Evolutionary conservation across 1,140 invertebrate species (phyloP).

Genomic region (Achatina immaculata): DNA sequence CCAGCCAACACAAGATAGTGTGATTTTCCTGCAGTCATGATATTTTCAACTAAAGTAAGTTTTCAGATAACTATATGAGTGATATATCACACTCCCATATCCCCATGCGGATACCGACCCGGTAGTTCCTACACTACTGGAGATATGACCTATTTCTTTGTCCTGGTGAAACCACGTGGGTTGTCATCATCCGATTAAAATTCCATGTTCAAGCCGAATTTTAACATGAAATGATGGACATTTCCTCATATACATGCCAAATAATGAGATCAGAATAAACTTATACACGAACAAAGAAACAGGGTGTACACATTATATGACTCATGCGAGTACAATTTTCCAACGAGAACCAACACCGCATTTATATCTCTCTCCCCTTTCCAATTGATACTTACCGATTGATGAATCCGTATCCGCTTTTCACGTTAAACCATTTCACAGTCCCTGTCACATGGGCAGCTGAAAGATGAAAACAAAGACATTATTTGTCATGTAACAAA

Average conservation of each 20-base stretch:
- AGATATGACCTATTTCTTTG: neutral
- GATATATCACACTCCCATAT: neutral
- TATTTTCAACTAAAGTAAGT: too few relatives aligned
- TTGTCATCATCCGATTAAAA: too few relatives aligned
- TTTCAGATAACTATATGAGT: too few relatives aligned
- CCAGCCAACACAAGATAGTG: too few relatives aligned
- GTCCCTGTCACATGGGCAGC: conserved; percentile 66
- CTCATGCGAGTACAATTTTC: neutral
- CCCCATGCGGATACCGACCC: neutral
- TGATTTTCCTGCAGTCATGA: too few relatives aligned
- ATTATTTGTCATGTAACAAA: too few relatives aligned
- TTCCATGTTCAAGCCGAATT: too few relatives aligned
- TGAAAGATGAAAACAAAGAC: conserved; percentile 53
- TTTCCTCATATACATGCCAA: neutral
- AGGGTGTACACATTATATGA: neutral
- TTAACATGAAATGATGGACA: neutral
- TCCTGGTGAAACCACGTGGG: conserved; percentile 1
- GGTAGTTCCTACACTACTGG: neutral
- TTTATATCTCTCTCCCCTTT: neutral
- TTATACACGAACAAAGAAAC: neutral
- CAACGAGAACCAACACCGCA: neutral
- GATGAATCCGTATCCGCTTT: conserved; percentile 99
- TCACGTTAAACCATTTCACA: conserved; percentile 74
- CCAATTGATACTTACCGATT: conserved; percentile 76
- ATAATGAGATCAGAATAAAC: neutral